These are phyloP conservation scores for Psylliodes chrysocephalus DNA, from an alignment of 2,888 invertebrate genomes.

Conservation along the genomic window DNA sequence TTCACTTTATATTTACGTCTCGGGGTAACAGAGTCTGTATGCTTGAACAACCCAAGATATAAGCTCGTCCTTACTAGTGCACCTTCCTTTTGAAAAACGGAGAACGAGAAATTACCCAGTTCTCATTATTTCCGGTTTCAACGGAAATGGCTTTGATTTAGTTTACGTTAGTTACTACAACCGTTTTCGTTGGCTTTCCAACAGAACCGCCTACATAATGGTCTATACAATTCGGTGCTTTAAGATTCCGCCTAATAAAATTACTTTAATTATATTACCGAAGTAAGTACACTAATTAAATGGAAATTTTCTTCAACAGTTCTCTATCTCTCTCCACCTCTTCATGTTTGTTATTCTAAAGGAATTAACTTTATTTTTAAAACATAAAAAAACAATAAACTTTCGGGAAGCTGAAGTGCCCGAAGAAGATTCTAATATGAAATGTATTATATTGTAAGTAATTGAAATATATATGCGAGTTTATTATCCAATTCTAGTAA, in stretches of 20 bases:
- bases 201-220: background rate
- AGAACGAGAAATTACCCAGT: conserved; percentile 15
- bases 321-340: too few relatives aligned
- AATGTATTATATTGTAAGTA: too few relatives aligned
- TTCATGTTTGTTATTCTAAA: too few relatives aligned
- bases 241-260: background rate
- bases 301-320: background rate
- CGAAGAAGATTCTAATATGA: too few relatives aligned
- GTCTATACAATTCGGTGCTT: background rate
- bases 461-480: too few relatives aligned
- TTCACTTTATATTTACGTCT: conserved; percentile 11
- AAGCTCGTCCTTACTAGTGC: conserved; percentile 18
- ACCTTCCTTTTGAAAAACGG: conserved; percentile 14
- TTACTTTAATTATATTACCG: background rate
- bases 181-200: background rate
- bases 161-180: conserved; percentile 10
- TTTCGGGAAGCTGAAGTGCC: too few relatives aligned
- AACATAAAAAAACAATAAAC: too few relatives aligned
- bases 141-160: conserved; percentile 24
- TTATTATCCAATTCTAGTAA: too few relatives aligned
- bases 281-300: background rate
- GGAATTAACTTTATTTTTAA: too few relatives aligned
- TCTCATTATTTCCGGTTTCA: conserved; percentile 29
- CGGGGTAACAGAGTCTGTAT: background rate
- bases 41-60: conserved; percentile 17